These are phyloP conservation scores for Helleia helle DNA, from an alignment of 2,888 invertebrate species.

Conservation along the genomic window DNA sequence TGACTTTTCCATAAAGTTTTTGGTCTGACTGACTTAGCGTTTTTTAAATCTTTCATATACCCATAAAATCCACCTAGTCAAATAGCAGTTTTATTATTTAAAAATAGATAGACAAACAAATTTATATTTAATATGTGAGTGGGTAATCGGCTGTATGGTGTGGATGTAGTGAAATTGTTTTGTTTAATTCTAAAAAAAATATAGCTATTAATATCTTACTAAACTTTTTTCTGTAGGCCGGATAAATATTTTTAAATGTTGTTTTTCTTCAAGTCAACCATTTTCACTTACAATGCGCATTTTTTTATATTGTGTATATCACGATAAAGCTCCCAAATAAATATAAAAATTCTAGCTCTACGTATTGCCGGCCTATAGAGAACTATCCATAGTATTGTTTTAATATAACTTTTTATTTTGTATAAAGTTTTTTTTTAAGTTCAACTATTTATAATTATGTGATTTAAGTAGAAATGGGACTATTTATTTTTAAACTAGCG, in stretches of 20 bases:
- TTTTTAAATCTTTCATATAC: too few relatives aligned
- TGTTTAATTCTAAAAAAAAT: slow-evolving; percentile 1
- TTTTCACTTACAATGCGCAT: too few relatives aligned
- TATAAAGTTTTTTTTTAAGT: slow-evolving; percentile 61
- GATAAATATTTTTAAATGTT: not conserved
- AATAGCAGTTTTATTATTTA: slow-evolving; percentile 55
- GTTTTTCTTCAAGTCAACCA: too few relatives aligned
- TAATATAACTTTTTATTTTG: slow-evolving; percentile 40
- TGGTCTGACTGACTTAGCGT: too few relatives aligned
- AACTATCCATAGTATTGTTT: not conserved
- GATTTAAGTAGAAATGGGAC: slow-evolving; percentile 54
- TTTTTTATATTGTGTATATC: too few relatives aligned
- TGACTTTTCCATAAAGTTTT: too few relatives aligned
- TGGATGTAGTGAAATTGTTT: slow-evolving; percentile 35
- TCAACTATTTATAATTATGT: slow-evolving; percentile 55
- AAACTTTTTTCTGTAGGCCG: not conserved
- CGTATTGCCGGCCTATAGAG: too few relatives aligned
- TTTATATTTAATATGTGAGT: slow-evolving; percentile 50
- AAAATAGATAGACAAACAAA: slow-evolving; percentile 51
- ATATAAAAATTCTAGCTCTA: too few relatives aligned
- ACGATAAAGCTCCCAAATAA: too few relatives aligned
- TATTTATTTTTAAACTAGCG: slow-evolving; percentile 61
- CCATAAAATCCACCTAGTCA: slow-evolving; percentile 63
- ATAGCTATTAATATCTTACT: not conserved
- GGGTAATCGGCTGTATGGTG: slow-evolving; percentile 52